Percentiles rank a stretch among this genome's conserved stretches.
Conservation (phyloP, 2,113 vertebrate species). For the Ctenodactylus gundi region DNA sequence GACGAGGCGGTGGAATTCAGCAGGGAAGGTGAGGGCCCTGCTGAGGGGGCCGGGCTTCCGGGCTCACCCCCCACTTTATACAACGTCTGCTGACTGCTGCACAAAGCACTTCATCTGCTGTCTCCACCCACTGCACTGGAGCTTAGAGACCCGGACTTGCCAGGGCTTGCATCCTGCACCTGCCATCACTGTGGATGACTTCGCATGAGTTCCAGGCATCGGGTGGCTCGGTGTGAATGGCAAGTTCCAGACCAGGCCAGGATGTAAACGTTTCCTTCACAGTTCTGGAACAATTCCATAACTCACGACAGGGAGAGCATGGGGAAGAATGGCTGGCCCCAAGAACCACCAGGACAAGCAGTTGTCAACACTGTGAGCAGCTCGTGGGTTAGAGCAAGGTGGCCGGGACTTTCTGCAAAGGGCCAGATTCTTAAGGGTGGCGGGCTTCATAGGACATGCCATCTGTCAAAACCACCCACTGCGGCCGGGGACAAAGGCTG, state of each 20-base stretch:
- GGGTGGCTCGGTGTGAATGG: neutral
- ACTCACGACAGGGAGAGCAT: neutral
- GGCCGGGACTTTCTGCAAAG: neutral
- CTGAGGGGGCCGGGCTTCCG: neutral
- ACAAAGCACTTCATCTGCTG: no score
- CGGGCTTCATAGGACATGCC: neutral
- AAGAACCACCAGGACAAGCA: neutral
- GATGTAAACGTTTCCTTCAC: neutral
- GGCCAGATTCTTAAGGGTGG: neutral
- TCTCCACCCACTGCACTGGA: rapidly evolving
- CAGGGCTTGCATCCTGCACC: neutral
- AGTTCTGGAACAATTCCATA: neutral
- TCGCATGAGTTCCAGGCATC: neutral
- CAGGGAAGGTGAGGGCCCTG: neutral
- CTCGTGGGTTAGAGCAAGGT: no score
- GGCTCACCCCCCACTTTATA: neutral
- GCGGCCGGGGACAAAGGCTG: neutral
- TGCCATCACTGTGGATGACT: no score
- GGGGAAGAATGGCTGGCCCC: neutral
- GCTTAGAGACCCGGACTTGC: neutral
- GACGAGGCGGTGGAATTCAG: no score
- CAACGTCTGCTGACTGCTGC: neutral
- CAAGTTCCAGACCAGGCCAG: no score
- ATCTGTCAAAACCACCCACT: neutral
- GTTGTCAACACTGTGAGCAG: no score